Base-by-base conservation (phyloP, 2,113 vertebrate genomes). In the Malurus cyaneus region DNA sequence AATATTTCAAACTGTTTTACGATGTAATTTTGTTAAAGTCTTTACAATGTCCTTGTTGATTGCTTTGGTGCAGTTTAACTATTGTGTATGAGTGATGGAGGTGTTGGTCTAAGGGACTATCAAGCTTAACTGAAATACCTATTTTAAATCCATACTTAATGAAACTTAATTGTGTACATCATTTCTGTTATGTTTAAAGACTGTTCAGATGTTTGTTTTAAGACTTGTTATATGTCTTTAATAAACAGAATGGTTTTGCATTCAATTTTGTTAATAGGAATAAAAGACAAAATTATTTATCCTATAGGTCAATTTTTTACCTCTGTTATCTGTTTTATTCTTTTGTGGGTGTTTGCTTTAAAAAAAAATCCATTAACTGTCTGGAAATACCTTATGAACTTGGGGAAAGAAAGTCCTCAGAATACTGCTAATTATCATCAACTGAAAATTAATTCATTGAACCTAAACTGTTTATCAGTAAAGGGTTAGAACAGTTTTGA, bases 241-340 rank as follows among this genome's bases (percentile, higher is more conserved):
- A 96, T 97, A 97, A 97, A 95, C 82, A 86, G 72, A 96, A 79
- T 87, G 19, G 47, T n/a, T 90, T 97, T 89, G 56, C 87, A 80
- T 92, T 92, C 67, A 84, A 87, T 92, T 96, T 95, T 92, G 72
- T 88, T 95, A 71, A 59, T 78, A 81, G 44, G 39, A 66, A 91
- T 89, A 36, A 19, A 80, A 86, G 78, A 70, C 57, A 62, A 89
- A 95, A 70, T 86, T 49, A 36, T 82, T 93, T 92, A 57, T 83
- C 71, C 85, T 81, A 46, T 83, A 47, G 44, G 65, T 93, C 91
- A 95, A 17, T 34, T 91, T 88, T 57, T 90, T 89, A 73, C 84
- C 29, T 93, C 77, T 88, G 47, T 91, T 94, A 71, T 41, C 26
- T 94, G 80, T 88, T 88, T 81, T 65, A 42, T 92, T 96, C 73